Conservation (phyloP, 2,888 invertebrate species). For the Acrobasis consociella region DNA sequence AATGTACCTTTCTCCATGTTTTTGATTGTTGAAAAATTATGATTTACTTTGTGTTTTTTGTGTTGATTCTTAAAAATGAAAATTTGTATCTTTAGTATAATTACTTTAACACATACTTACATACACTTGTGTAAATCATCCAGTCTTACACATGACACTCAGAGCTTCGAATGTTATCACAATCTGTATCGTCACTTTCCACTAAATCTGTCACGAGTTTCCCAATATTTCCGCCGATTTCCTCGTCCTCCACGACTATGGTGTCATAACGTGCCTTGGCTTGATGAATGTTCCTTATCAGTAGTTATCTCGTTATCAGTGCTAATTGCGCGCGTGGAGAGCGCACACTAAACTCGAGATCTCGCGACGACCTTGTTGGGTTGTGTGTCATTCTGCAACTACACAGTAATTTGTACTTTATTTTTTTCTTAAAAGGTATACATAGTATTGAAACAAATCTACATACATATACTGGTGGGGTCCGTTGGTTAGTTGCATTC, state of each 20-base stretch:
- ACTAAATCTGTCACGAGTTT: conserved; percentile 20
- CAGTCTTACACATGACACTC: not conserved
- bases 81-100: not conserved
- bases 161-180: not conserved
- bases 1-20: conserved; percentile 1
- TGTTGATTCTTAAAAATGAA: too few species aligned
- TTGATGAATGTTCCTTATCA: conserved; percentile 33
- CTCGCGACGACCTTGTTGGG: conserved; percentile 45
- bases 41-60: too few species aligned
- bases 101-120: not conserved
- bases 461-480: too few species aligned
- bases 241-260: not conserved
- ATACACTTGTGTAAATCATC: not conserved
- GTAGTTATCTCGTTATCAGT: conserved; percentile 47
- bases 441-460: too few species aligned
- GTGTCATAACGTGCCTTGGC: not conserved
- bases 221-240: conserved; percentile 16
- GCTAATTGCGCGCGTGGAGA: conserved; percentile 47
- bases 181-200: not conserved
- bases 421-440: not conserved
- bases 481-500: too few species aligned
- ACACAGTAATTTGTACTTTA: not conserved
- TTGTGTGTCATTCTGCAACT: conserved; percentile 37
- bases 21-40: not conserved
- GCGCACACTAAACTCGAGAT: conserved; percentile 41